Evolutionary conservation across 2,113 vertebrate genomes (phyloP).

Genomic region (Tor tambroides): DNA sequence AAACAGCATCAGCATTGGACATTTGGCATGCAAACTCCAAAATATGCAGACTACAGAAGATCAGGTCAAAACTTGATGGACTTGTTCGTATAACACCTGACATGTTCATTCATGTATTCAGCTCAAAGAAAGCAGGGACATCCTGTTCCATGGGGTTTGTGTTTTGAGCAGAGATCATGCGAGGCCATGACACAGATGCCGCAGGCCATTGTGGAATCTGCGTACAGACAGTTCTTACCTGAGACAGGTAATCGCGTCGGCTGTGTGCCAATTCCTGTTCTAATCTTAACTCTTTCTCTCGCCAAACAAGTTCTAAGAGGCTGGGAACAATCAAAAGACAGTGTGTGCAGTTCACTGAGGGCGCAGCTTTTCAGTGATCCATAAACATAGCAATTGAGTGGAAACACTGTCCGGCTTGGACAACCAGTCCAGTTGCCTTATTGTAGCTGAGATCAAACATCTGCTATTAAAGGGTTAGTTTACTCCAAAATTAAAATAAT

Average conservation of each 20-base stretch:
- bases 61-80: background rate
- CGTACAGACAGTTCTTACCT: conserved; percentile 40
- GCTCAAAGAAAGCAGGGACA: conserved; percentile 13
- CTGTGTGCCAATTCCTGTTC: conserved; percentile 19
- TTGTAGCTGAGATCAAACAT: background rate
- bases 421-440: background rate
- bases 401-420: background rate
- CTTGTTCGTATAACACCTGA: background rate
- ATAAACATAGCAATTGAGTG: background rate
- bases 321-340: conserved; percentile 20
- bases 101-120: conserved; percentile 23
- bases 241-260: conserved; percentile 28
- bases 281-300: conserved; percentile 22
- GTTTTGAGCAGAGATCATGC: conserved; percentile 16
- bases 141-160: conserved; percentile 17
- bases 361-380: background rate
- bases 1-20: background rate
- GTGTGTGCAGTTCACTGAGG: background rate
- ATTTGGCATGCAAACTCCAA: conserved; percentile 8
- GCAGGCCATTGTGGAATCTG: conserved; percentile 9
- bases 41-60: conserved; percentile 7
- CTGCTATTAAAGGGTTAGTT: background rate
- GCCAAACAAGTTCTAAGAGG: conserved; percentile 5
- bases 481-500: background rate
- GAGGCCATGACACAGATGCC: background rate